A percentile compares a stretch with the other conserved stretches of the same genome.
These are phyloP conservation scores for Alsophila aescularia DNA, from an alignment of 2,888 invertebrate species.

Conservation along the genomic window DNA sequence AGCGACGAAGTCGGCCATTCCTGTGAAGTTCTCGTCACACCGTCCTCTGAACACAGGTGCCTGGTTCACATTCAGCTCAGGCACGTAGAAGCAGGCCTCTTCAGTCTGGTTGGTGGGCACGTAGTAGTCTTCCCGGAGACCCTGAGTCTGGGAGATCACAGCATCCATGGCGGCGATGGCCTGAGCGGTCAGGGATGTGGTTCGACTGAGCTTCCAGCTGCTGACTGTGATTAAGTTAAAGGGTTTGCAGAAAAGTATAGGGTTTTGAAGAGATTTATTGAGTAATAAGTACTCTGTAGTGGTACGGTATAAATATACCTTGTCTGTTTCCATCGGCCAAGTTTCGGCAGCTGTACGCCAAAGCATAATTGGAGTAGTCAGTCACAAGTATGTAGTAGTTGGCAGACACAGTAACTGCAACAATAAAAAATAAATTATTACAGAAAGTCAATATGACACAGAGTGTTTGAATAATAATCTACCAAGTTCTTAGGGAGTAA, in stretches of 20 bases:
- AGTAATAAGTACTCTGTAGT: too few relatives aligned
- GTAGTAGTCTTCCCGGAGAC: conserved; percentile 61
- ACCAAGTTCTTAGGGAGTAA: too few relatives aligned
- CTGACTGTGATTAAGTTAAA: conserved; percentile 49
- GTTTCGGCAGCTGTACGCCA: conserved; percentile 67
- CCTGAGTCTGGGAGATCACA: conserved; percentile 57
- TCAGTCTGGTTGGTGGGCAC: conserved; percentile 57
- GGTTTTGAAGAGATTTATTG: too few relatives aligned
- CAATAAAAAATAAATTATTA: neutral
- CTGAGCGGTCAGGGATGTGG: conserved; percentile 41
- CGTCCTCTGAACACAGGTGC: conserved; percentile 65
- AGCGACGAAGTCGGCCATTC: conserved; percentile 56
- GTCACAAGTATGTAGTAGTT: conserved; percentile 65
- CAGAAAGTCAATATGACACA: conserved; percentile 14
- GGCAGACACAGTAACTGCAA: conserved; percentile 46
- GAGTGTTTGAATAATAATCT: too few relatives aligned
- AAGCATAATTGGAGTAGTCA: conserved; percentile 63
- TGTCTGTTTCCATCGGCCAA: conserved; percentile 47
- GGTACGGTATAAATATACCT: conserved; percentile 51
- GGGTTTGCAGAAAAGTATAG: too few relatives aligned
- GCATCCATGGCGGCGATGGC: conserved; percentile 48
- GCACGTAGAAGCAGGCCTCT: conserved; percentile 71
- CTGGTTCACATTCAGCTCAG: conserved; percentile 47
- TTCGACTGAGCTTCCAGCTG: conserved; percentile 73
- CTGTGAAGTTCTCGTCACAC: conserved; percentile 51